Conservation (phyloP, 2,797 vertebrate species). For the Sardinella longiceps region DNA sequence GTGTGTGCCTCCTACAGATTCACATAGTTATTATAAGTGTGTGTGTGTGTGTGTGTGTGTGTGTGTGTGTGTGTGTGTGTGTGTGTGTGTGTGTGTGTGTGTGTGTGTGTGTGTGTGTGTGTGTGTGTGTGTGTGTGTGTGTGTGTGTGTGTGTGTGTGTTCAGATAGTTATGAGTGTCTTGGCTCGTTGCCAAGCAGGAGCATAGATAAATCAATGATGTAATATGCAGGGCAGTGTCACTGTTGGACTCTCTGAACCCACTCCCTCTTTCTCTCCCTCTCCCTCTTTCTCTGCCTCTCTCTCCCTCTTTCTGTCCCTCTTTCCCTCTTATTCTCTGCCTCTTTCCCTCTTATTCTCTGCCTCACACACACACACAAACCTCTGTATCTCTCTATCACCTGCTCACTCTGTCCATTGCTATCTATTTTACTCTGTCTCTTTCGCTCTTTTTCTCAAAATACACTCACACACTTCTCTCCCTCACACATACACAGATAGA, state of each 20-base stretch:
- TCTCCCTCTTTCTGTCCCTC: slow-evolving; percentile 20
- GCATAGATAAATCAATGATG: not conserved
- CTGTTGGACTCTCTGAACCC: not conserved
- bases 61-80: slow-evolving; percentile 56
- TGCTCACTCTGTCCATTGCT: too few species aligned
- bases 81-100: slow-evolving; percentile 50
- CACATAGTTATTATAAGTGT: not conserved
- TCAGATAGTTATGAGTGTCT: not conserved
- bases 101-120: slow-evolving; percentile 35
- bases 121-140: too few species aligned
- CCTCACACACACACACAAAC: not conserved
- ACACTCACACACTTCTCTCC: too few species aligned
- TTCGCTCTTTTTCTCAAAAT: not conserved
- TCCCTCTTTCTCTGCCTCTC: slow-evolving; percentile 54
- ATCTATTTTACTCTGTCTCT: not conserved
- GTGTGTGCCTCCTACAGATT: too few species aligned
- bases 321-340: not conserved
- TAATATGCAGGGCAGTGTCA: slow-evolving; percentile 17
- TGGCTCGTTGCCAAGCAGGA: not conserved
- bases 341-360: not conserved
- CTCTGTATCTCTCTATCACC: not conserved
- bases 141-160: too few species aligned
- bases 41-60: not conserved
- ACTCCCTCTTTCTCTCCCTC: not conserved
- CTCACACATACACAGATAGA: too few species aligned